Evolutionary conservation across 1,140 invertebrate genomes (phyloP), one percentile per base, ranked within the genome.

Genomic region (Agraylea sexmaculata): DNA sequence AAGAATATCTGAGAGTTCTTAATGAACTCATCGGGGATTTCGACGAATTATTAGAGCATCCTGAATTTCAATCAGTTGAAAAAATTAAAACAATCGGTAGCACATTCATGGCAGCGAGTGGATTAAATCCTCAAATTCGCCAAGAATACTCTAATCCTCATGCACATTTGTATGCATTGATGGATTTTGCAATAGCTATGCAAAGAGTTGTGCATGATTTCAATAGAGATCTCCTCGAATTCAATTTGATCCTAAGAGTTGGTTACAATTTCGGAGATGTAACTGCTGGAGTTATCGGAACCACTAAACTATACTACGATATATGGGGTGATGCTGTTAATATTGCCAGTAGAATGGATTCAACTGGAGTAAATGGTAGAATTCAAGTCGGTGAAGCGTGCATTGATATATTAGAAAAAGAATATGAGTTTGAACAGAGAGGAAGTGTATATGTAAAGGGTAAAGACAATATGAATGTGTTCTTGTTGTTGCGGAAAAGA

Each of bases 281-380:
- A 0, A 93, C 89, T 0, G 88, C 90, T 0, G 94, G 93, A 3
- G 91, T 98, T 0, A 95, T 97, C 33, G 93, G 93, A 0, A 95
- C 91, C 1, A 87, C 86, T 0, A 97, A 96, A 56, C 66, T 96
- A 12, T 89, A 92, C 53, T 98, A 95, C 50, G 94, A 97, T 59
- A 96, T 98, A 37, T 98, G 94, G 94, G 93, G 94, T 0, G 92
- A 98, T 63, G 90, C 93, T 0, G 92, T 96, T 0, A 98, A 98
- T 63, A 93, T 97, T 37, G 90, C 93, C 0, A 91, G 86, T 3
- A 68, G 93, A 37, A 95, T 88, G 93, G 93, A 98, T 56, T 91
- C 88, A 1, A 92, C 87, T 0, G 87, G 88, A 0, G 75, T 94
- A 1, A 71, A 77, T 4, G 83, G 87, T 38, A 68, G 80, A 37